Base-by-base conservation (phyloP, 1,140 invertebrate species). In the Diuraphis noxia region DNA sequence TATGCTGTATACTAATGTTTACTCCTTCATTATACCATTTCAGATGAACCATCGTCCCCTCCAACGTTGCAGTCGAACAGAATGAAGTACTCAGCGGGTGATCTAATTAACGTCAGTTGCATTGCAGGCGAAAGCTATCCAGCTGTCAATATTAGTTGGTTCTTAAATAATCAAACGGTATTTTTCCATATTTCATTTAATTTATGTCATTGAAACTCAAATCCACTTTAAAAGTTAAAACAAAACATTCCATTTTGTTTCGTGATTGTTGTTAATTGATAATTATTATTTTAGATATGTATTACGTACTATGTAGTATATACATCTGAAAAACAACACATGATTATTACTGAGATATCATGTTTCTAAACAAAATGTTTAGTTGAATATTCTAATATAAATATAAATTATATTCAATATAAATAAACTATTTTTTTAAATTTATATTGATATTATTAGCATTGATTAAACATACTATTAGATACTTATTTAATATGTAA, bases 81-180 rank as follows among this genome's bases (percentile, higher is more conserved):
- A 49, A 82, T 82, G 89, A 94, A 95, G 91, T 97, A 97, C 93
- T 94, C 95, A 23, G 93, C 96, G 8, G 96, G 96, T 9, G 96
- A 97, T 93, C 95, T 94, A 85, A 94, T 98, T 21, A 95, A 95
- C 93, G 96, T 96, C 19, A 97, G 96, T 93, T 98, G 97, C 93
- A 96, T 96, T 72, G 96, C 96, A 85, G 95, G 94, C 92, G 95
- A 96, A 92, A 97, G 97, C 38, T 95, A 96, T 93, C 97, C 97
- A 8, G 96, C 97, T 3, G 97, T 97, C 17, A 97, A 97, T 94
- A 95, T 98, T 77, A 97, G 96, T n/a, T 98, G 97, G 96, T 96
- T 96, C 94, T 96, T 98, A 93, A 98, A 98, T 93, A 96, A 95
- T 92, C 95, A 96, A 93, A 95, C 95, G 95, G 96, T 97, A 94